Percentiles rank a stretch among this genome's conserved stretches.
Conservation (phyloP, 2,113 vertebrate genomes). For the Cacatua alba region DNA sequence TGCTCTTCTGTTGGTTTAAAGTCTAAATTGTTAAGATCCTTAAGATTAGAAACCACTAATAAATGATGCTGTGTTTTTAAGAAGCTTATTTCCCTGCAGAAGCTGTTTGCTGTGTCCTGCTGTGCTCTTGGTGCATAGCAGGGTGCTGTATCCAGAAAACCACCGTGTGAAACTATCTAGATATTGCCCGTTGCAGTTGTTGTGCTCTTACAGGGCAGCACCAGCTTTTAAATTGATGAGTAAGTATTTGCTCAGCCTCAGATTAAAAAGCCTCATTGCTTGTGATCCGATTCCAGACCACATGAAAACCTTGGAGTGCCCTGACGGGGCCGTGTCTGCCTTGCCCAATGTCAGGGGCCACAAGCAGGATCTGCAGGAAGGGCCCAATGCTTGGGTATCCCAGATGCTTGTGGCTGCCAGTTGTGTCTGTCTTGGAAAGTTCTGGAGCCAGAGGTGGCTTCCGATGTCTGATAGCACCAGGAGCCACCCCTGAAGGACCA, state of each 20-base stretch:
- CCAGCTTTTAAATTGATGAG: background rate
- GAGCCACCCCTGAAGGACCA: background rate
- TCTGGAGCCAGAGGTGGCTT: background rate
- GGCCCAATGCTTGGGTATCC: background rate
- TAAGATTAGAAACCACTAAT: background rate
- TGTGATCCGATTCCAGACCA: background rate
- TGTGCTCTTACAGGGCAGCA: background rate
- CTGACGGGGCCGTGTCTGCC: background rate
- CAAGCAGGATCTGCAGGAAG: background rate
- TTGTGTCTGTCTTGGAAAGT: background rate
- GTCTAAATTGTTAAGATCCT: background rate
- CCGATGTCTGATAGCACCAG: background rate
- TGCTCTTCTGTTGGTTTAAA: background rate
- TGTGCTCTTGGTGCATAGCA: background rate
- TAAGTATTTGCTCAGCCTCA: background rate
- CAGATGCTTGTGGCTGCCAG: background rate
- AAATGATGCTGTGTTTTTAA: background rate
- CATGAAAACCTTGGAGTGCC: background rate
- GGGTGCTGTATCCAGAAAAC: background rate
- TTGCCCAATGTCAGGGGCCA: background rate
- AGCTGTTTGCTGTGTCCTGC: background rate
- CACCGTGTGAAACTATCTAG: accelerated
- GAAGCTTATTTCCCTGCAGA: background rate
- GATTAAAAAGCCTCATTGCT: background rate
- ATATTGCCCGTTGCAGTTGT: background rate